These are phyloP conservation scores for Toxonevra muliebris DNA, from an alignment of 2,888 invertebrate genomes.

Conservation along the genomic window DNA sequence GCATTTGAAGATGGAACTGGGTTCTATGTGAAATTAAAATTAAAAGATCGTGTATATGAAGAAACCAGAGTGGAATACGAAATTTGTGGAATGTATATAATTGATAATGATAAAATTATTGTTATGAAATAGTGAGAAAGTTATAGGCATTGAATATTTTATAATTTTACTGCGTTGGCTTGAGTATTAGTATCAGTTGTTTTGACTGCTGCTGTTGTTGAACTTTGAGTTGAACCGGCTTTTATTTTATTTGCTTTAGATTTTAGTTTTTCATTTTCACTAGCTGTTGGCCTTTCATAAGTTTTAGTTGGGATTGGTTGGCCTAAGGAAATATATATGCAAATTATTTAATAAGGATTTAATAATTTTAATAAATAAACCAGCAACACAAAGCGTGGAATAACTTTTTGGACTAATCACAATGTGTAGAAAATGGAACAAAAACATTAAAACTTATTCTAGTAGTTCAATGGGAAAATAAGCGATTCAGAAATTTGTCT, in stretches of 20 bases:
- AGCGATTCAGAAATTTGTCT: too few species aligned
- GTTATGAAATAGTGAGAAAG: too few species aligned
- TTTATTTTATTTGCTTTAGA: too few species aligned
- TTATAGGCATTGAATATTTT: background rate
- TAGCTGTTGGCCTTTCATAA: constrained; percentile 1
- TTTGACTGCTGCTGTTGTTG: background rate
- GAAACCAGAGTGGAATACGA: background rate
- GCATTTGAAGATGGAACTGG: constrained; percentile 57
- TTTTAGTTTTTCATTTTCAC: background rate
- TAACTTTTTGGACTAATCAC: too few species aligned
- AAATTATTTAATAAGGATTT: background rate
- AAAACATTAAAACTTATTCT: too few species aligned
- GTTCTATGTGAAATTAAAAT: constrained; percentile 49
- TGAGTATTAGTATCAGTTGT: background rate
- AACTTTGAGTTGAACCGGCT: too few species aligned
- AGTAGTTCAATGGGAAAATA: too few species aligned
- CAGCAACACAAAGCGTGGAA: too few species aligned
- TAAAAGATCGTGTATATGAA: background rate
- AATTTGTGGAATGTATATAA: too few species aligned
- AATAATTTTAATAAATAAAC: too few species aligned
- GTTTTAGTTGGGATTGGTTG: background rate
- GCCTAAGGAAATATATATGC: constrained; percentile 17
- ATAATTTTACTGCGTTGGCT: background rate
- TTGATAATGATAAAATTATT: too few species aligned
- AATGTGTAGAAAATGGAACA: too few species aligned